A percentile compares a stretch with the other conserved stretches of the same genome.
phyloP scores from a whole-genome alignment of 2,797 vertebrate species.

The Catostomus latipinnis region DNA sequence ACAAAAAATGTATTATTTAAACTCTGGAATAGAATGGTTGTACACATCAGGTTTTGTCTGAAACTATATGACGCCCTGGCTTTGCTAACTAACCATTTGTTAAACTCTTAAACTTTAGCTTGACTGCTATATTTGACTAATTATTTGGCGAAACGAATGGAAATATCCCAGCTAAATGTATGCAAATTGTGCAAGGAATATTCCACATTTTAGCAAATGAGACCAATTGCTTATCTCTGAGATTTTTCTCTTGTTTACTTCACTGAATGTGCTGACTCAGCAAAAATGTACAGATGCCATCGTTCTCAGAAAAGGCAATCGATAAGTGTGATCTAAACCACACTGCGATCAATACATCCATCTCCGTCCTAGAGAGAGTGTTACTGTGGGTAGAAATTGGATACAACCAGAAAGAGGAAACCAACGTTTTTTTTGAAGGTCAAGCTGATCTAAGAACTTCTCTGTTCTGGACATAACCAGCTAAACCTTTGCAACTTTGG shows the following conservation, averaged over 20 bases:
- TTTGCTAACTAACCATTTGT: neutral
- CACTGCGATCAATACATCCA: conserved; percentile 41
- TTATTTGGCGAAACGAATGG: too few species aligned
- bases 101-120: neutral
- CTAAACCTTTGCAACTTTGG: neutral
- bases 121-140: too few species aligned
- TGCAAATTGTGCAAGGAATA: too few species aligned
- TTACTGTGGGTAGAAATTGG: neutral
- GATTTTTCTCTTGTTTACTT: neutral
- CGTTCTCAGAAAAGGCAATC: conserved; percentile 22
- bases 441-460: neutral
- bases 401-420: conserved; percentile 39
- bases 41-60: too few species aligned
- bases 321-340: conserved; percentile 40
- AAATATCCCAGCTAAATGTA: too few species aligned
- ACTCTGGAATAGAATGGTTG: too few species aligned
- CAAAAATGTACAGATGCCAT: neutral
- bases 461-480: neutral
- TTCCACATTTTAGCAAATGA: too few species aligned
- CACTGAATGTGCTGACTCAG: neutral
- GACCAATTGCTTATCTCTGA: neutral
- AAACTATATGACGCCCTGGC: too few species aligned
- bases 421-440: conserved; percentile 34
- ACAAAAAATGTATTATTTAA: too few species aligned
- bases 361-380: conserved; percentile 15